Conservation (phyloP, 2,797 vertebrate genomes). For the Uromys caudimaculatus region DNA sequence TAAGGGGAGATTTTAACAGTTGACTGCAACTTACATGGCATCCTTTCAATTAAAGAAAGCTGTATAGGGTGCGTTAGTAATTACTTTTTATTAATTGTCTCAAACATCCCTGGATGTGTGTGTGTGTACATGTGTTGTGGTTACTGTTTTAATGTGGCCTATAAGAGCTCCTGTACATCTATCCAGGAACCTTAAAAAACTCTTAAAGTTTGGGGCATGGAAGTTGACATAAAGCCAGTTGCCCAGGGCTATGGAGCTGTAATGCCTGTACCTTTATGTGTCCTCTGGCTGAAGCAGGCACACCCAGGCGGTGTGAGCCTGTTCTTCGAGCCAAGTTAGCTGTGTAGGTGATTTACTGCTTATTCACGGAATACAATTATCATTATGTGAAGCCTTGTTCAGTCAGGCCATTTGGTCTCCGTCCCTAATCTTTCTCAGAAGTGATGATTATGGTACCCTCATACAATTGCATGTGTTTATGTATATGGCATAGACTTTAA, state of each 20-base stretch:
- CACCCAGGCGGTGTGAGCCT: neutral
- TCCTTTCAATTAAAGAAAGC: neutral
- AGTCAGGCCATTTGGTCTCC: constrained; percentile 44
- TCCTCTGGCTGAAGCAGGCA: neutral
- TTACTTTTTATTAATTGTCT: constrained; percentile 5
- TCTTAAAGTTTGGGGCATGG: constrained; percentile 46
- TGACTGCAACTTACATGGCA: constrained; percentile 3
- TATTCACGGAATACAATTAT: constrained; percentile 39
- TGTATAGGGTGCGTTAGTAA: neutral
- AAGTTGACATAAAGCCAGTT: neutral
- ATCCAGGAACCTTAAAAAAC: neutral
- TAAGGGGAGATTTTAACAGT: constrained; percentile 5
- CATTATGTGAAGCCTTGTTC: constrained; percentile 57
- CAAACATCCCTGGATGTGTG: neutral
- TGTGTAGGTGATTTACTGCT: neutral
- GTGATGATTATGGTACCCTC: neutral
- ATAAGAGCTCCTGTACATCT: neutral
- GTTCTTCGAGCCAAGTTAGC: constrained; percentile 16
- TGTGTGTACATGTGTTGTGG: neutral
- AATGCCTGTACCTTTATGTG: neutral
- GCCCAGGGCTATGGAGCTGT: neutral
- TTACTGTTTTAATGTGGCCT: neutral
- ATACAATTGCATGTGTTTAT: constrained; percentile 6
- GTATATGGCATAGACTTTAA: constrained; percentile 12
- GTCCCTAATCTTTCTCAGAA: constrained; percentile 55